Conservation (phyloP, 2,888 invertebrate species). For the Mythimna lalbum region DNA sequence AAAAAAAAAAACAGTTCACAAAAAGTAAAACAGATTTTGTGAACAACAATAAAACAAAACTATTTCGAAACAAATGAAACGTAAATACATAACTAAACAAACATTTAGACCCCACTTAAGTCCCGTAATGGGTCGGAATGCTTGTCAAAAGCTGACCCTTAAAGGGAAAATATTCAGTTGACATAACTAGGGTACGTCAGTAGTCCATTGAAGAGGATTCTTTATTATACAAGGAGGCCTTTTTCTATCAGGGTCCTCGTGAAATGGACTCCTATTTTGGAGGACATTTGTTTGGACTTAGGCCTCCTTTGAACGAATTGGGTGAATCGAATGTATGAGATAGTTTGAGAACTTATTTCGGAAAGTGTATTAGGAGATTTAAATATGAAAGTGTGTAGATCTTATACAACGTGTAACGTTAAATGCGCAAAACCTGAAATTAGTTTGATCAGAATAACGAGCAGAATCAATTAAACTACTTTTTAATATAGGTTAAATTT, state of each 20-base stretch:
- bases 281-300: conserved; percentile 5
- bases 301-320: not conserved
- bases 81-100: conserved; percentile 7
- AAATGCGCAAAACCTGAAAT: too few relatives aligned
- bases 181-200: conserved; percentile 25
- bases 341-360: not conserved
- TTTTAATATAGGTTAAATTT: too few relatives aligned
- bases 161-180: conserved; percentile 43
- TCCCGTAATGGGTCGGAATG: conserved; percentile 16
- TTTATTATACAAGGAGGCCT: conserved; percentile 36
- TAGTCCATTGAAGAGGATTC: conserved; percentile 23
- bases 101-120: conserved; percentile 26
- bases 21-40: too few relatives aligned
- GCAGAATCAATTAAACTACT: too few relatives aligned
- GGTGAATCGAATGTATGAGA: not conserved
- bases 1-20: too few relatives aligned
- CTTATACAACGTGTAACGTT: too few relatives aligned
- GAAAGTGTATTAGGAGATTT: conserved; percentile 4
- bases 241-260: conserved; percentile 14
- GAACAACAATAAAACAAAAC: not conserved
- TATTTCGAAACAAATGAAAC: not conserved
- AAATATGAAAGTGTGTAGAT: not conserved
- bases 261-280: conserved; percentile 20
- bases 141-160: conserved; percentile 27
- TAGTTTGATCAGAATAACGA: too few relatives aligned